phyloP scores from a whole-genome alignment of 2,113 vertebrate species.

The Myrmecobius fasciatus region DNA sequence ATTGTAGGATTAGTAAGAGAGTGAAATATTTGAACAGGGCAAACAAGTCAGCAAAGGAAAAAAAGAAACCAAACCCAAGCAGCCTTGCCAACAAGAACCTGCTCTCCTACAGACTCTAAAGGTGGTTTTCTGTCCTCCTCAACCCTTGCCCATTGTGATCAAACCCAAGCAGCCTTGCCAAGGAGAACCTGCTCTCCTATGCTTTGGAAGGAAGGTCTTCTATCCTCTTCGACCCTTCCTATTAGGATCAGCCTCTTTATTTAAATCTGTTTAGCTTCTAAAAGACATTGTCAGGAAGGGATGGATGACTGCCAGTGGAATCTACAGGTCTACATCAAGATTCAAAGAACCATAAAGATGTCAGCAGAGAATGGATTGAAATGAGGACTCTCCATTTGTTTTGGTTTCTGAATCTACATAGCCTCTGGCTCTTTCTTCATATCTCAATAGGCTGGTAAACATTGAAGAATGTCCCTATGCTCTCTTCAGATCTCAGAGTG shows the following conservation, averaged over 20 bases:
- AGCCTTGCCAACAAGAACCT: constrained; percentile 41
- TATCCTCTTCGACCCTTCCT: constrained; percentile 21
- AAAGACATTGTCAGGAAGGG: constrained; percentile 33
- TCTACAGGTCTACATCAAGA: constrained; percentile 38
- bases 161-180: constrained; percentile 20
- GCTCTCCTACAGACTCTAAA: constrained; percentile 13
- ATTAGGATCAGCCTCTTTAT: constrained; percentile 23
- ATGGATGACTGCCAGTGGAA: background rate
- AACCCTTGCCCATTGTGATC: constrained; percentile 10
- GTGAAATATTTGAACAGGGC: constrained; percentile 64
- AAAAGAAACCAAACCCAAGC: constrained; percentile 23
- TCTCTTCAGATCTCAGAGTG: constrained; percentile 31
- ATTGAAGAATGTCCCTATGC: constrained; percentile 12
- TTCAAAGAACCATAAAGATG: constrained; percentile 11
- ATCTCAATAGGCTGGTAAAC: constrained; percentile 8
- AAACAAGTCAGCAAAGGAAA: constrained; percentile 13
- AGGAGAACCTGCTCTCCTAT: constrained; percentile 42
- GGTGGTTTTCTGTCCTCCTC: background rate
- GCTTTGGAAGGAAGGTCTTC: background rate
- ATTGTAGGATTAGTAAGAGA: constrained; percentile 47
- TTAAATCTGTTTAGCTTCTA: background rate
- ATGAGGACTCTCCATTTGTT: background rate
- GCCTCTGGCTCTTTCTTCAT: background rate
- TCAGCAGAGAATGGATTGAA: constrained; percentile 25
- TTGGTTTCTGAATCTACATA: background rate